A percentile compares a stretch with the other conserved stretches of the same genome.
These are phyloP conservation scores for Adelosebastes latens DNA, from an alignment of 2,797 vertebrate genomes.

Conservation along the genomic window DNA sequence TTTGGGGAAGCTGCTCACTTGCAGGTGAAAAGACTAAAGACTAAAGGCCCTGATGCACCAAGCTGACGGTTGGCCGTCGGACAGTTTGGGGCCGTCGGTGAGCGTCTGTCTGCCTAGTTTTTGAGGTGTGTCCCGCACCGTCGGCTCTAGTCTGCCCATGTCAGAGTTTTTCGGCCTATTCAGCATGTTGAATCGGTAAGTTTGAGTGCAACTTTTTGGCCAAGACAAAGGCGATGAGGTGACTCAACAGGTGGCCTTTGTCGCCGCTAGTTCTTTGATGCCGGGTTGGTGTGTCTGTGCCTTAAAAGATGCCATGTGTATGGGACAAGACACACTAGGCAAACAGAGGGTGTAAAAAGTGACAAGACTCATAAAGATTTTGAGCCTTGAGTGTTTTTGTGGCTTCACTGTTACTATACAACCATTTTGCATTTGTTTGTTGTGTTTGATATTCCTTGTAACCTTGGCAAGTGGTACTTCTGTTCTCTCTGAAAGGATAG, in stretches of 20 bases:
- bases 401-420: background rate
- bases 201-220: no score
- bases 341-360: background rate
- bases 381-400: background rate
- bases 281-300: no score
- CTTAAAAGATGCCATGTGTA: background rate
- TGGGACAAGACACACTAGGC: background rate
- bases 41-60: background rate
- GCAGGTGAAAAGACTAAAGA: background rate
- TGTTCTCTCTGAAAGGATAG: conserved; percentile 9
- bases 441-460: conserved; percentile 2
- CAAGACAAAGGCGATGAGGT: no score
- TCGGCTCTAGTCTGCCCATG: no score
- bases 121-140: no score
- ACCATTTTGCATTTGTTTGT: conserved; percentile 7
- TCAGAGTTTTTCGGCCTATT: no score
- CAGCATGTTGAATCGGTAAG: no score
- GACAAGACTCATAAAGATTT: background rate
- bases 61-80: no score
- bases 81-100: no score
- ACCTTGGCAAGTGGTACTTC: conserved; percentile 15
- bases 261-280: no score
- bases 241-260: no score
- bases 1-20: background rate
- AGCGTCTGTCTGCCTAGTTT: no score